Evolutionary conservation across 2,888 invertebrate species (phyloP), one percentile per base, ranked within the genome.

Genomic region (Platynereis dumerilii): DNA sequence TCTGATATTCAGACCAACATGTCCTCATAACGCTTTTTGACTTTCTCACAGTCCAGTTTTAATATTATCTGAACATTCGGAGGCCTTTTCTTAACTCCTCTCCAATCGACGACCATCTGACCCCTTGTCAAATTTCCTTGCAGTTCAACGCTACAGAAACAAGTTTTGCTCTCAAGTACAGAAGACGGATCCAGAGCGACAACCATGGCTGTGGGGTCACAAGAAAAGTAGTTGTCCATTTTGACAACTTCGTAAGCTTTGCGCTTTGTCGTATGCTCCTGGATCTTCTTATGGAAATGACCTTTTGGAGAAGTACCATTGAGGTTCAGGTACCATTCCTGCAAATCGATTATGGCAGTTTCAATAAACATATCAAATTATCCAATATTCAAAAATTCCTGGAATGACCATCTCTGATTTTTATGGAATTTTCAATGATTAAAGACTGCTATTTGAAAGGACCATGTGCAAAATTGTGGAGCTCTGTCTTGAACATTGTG

Each of bases 91-190:
- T 29, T 27, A 15, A n/a, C 28, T 2, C 26, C 48, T n/a, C 65
- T 57, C 77, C 78, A 79, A 67, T 90, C 89, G 22, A 90, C 82
- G 0, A 90, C 87, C 80, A 90, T 87, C 83, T 89, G 89, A 0
- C 90, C 91, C 60, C 90, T 85, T 0, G 90, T 89, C 70, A 86
- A 84, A 2, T 70, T 76, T 1, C 89, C 89, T 64, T 81, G 81
- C 20, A 90, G 80, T 75, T 90, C 90, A 2, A 90, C 87, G 1
- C 88, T 87, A 24, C 76, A 75, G 66, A 68, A 76, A 1, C 27
- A 17, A 17, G 15, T 26, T 17, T 44, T 29, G 22, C 45, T 44
- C 1, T 17, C 27, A 44, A 74, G 15, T 2, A 64, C 54, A 22
- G 48, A 39, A 15, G 54, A 12, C 15, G 20, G 24, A 22, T 59